A percentile compares a stretch with the other conserved stretches of the same genome.
Conservation (phyloP, 1,140 invertebrate genomes). For the Bilobella aurantiaca region DNA sequence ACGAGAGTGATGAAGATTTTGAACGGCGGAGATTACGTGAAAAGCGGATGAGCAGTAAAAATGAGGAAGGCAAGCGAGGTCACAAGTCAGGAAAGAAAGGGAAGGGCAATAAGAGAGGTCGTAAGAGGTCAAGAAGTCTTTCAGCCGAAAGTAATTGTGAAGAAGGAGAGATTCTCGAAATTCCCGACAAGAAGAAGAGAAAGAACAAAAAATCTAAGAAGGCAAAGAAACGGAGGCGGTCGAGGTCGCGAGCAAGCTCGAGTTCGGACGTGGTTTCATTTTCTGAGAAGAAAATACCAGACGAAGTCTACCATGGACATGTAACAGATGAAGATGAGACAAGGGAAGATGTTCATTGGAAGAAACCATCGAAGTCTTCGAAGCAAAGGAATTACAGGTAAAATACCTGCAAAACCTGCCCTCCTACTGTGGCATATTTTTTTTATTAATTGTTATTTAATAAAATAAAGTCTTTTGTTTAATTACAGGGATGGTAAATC, state of each 20-base stretch:
- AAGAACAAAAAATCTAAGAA: conserved; percentile 39
- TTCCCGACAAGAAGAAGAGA: conserved; percentile 36
- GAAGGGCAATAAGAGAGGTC: background rate
- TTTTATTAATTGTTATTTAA: background rate
- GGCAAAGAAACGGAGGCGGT: conserved; percentile 21
- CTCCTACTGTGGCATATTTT: background rate
- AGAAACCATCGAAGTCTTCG: conserved; percentile 64
- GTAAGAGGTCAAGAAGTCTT: conserved; percentile 10
- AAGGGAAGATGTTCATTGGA: conserved; percentile 52
- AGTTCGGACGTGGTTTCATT: conserved; percentile 11
- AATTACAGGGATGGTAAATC: conserved; percentile 50
- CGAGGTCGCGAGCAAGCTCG: conserved; percentile 11
- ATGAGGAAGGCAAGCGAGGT: background rate
- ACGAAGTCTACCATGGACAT: conserved; percentile 33
- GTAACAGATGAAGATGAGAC: conserved; percentile 14
- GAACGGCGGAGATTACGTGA: background rate
- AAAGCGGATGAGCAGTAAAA: background rate
- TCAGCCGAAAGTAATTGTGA: conserved; percentile 38
- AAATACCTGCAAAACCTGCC: too few species aligned
- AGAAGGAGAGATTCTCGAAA: conserved; percentile 49
- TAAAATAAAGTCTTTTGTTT: background rate
- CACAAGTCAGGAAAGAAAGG: conserved; percentile 5
- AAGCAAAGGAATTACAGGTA: conserved; percentile 64
- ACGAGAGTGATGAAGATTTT: conserved; percentile 21
- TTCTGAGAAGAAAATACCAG: conserved; percentile 26